Conservation (phyloP, 2,113 vertebrate species). For the Cnemophilus loriae region DNA sequence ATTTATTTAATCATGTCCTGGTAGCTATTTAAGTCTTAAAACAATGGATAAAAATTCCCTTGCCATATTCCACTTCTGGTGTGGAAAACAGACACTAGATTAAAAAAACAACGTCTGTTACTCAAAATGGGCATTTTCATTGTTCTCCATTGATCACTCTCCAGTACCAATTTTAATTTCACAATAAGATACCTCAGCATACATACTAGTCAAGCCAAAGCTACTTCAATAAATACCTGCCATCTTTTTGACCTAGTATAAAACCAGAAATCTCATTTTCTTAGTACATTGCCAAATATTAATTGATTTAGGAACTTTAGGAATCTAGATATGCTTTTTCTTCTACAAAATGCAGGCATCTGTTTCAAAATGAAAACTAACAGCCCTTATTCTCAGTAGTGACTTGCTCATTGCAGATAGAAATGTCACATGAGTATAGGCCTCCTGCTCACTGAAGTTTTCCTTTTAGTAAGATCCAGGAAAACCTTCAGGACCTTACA, state of each 20-base stretch:
- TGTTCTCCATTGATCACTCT: neutral
- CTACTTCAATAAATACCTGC: neutral
- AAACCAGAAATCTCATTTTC: neutral
- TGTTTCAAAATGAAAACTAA: neutral
- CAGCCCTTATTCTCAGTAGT: neutral
- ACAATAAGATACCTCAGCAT: neutral
- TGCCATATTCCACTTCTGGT: neutral
- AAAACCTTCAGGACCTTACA: neutral
- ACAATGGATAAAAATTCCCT: neutral
- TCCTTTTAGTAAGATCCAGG: neutral
- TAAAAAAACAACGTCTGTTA: neutral
- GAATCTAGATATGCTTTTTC: neutral
- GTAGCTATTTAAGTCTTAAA: neutral
- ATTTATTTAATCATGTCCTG: neutral
- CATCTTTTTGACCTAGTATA: neutral
- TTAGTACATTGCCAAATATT: neutral
- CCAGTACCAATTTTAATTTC: neutral
- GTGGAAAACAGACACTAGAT: neutral
- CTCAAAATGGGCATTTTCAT: neutral
- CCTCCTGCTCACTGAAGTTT: neutral
- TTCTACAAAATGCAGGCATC: neutral
- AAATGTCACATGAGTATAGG: neutral
- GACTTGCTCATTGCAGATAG: neutral
- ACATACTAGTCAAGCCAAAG: neutral
- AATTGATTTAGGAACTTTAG: neutral